Evolutionary conservation across 2,113 vertebrate species (phyloP), one percentile per base, ranked within the genome.

Genomic region (Dissostichus mawsoni): DNA sequence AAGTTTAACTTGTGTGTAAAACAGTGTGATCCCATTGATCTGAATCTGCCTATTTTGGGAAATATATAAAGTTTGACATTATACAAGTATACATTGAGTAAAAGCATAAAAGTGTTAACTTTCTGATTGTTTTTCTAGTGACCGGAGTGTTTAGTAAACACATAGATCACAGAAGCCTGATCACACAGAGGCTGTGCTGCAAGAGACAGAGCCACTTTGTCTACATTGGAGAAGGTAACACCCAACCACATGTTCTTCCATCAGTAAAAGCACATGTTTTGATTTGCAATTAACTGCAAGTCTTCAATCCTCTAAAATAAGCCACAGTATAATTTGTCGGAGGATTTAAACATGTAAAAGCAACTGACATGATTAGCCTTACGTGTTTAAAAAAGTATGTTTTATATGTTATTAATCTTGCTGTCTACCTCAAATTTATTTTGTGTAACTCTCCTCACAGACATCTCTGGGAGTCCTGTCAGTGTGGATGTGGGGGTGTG

Each of bases 131-230:
- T 25, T 85, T 81, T 81, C 45, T 45, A 96, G 95, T 85, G 75
- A 74, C 66, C 0, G 90, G 82, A 56, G 89, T 90, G 0, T 0
- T 89, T 2, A 20, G 72, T 79, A 92, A 89, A 72, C 86, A 78
- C 12, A 57, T 36, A 0, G 92, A 94, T 29, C 85, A 76, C 61
- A 89, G 86, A 62, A 96, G 94, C 76, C 73, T 95, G 64, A 93
- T 92, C 61, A 88, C 92, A 48, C 93, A 94, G 77, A 92, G 94
- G 56, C 79, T 91, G 6, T 97, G 96, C 90, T 96, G 95, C 88
- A 93, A 87, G 87, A 90, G 95, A 58, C 95, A 96, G 45, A 95
- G 87, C 66, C 94, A 92, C 74, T 91, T 93, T 68, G 85, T 96
- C 74, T 93, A 92, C 48, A 8, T 95, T 2, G 95, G 95, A 62